A percentile compares a stretch with the other conserved stretches of the same genome.
Conservation (phyloP, 1,140 invertebrate species). For the Leptonema lineaticorne region DNA sequence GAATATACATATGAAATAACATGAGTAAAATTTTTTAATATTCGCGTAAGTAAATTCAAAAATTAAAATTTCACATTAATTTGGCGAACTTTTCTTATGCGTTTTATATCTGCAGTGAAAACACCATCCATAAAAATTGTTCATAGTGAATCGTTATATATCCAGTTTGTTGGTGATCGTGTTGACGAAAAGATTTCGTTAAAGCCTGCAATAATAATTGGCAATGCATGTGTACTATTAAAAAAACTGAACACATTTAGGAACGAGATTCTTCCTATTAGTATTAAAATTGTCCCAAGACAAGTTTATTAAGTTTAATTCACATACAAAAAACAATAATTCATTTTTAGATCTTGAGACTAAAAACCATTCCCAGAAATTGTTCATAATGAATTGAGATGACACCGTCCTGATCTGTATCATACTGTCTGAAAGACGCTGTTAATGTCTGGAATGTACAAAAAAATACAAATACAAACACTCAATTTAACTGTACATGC, state of each 20-base stretch:
- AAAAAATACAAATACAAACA: slow-evolving; percentile 41
- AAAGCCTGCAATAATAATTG: slow-evolving; percentile 72
- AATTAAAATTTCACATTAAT: too few species aligned
- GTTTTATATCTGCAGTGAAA: slow-evolving; percentile 82
- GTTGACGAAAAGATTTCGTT: slow-evolving; percentile 83
- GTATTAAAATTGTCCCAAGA: too few species aligned
- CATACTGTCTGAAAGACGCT: slow-evolving; percentile 82
- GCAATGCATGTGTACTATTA: slow-evolving; percentile 1
- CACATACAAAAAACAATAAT: neutral
- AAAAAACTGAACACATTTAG: slow-evolving; percentile 21
- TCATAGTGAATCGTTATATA: slow-evolving; percentile 96
- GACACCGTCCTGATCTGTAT: slow-evolving; percentile 92
- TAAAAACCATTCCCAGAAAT: slow-evolving; percentile 94
- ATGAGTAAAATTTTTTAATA: too few species aligned
- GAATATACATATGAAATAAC: too few species aligned
- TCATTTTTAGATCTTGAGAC: slow-evolving; percentile 75
- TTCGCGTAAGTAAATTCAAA: too few species aligned
- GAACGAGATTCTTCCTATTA: neutral
- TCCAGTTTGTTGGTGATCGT: slow-evolving; percentile 92
- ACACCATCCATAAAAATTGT: slow-evolving; percentile 95
- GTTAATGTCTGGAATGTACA: slow-evolving; percentile 81
- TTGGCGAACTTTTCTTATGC: too few species aligned
- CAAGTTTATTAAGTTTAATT: neutral
- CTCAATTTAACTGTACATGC: slow-evolving; percentile 4
- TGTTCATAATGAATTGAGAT: slow-evolving; percentile 97